Percentiles rank a stretch among this genome's conserved stretches.
Conservation (phyloP, 1,140 invertebrate genomes). For the Episyrphus balteatus region DNA sequence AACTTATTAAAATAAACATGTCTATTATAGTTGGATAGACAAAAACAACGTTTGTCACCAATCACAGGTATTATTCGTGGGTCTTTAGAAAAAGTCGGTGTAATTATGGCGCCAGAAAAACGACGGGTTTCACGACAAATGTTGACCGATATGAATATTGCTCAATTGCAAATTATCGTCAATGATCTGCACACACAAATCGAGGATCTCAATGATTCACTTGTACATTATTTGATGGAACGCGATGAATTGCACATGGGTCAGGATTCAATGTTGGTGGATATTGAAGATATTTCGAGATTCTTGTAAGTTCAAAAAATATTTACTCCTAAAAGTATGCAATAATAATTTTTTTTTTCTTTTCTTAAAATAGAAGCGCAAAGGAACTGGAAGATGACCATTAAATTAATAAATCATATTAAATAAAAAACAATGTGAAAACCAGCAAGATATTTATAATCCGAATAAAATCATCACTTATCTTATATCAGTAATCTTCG, state of each 20-base stretch:
- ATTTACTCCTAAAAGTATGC: too few relatives aligned
- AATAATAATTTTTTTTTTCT: too few relatives aligned
- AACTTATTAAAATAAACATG: neutral
- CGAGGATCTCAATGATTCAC: constrained; percentile 77
- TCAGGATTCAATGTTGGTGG: constrained; percentile 93
- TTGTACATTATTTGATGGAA: constrained; percentile 77
- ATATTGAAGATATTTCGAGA: constrained; percentile 90
- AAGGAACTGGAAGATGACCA: too few relatives aligned
- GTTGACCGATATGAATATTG: constrained; percentile 84
- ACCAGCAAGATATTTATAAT: too few relatives aligned
- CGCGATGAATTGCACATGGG: constrained; percentile 93
- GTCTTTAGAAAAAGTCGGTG: constrained; percentile 70
- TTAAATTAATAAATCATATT: too few relatives aligned
- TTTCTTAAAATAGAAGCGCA: too few relatives aligned
- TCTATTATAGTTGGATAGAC: constrained; percentile 52
- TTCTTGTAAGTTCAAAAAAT: constrained; percentile 58
- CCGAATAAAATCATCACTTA: too few relatives aligned
- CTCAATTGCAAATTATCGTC: constrained; percentile 84
- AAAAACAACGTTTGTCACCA: constrained; percentile 66
- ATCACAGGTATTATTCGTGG: constrained; percentile 73
- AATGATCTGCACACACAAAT: constrained; percentile 91
- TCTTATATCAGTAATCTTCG: too few relatives aligned
- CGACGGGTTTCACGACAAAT: constrained; percentile 69
- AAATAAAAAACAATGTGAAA: too few relatives aligned
- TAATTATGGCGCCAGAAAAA: constrained; percentile 68